Base-by-base conservation (phyloP, 2,888 invertebrate species). In the Tolmerus cingulatus region DNA sequence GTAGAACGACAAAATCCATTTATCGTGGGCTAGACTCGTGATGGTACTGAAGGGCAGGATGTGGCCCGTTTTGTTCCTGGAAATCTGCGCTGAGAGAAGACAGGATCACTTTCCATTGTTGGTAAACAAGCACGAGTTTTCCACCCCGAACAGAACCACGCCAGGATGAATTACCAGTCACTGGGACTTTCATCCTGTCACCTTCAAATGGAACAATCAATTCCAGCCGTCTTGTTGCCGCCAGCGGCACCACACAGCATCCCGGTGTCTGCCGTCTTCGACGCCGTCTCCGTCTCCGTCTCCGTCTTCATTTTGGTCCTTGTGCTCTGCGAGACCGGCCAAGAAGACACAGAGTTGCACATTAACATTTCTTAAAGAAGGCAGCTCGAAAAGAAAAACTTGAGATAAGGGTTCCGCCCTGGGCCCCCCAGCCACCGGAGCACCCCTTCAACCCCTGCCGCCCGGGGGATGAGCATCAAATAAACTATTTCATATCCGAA, bases 121-220 rank as follows among this genome's bases (percentile, higher is more conserved):
- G 82, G 40, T 82, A 82, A 82, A 82, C 82, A 82, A 19, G 34
- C 37, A 57, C 30, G 82, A 30, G 37, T 82, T 5, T 82, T 34
- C 37, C 57, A 82, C 19, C 30, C 57, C 9, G 19, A 30, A 27
- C 30, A 19, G 66, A 55, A n/a, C 12, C 66, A 12, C 66, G 27
- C 27, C 79, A 79, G 51, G 34, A 30, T 57, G 66, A 82, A 57
- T 34, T 34, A 82, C 30, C 14, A 7, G 19, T 37, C 51, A n/a
- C 30, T 1, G 27, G 46, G n/a, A 5, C 27, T 55, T 55, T 55
- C 27, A 82, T 82, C 66, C 57, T 66, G 82, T 55, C 66, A 82
- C 66, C 82, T 82, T 82, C 57, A 37, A 57, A 82, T 82, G n/a
- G 82, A 57, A 57, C 82, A 82, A 82, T 82, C 55, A 82, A 82